These are phyloP conservation scores for Rousettus leschenaultii DNA, from an alignment of 2,113 vertebrate species.

Conservation along the genomic window DNA sequence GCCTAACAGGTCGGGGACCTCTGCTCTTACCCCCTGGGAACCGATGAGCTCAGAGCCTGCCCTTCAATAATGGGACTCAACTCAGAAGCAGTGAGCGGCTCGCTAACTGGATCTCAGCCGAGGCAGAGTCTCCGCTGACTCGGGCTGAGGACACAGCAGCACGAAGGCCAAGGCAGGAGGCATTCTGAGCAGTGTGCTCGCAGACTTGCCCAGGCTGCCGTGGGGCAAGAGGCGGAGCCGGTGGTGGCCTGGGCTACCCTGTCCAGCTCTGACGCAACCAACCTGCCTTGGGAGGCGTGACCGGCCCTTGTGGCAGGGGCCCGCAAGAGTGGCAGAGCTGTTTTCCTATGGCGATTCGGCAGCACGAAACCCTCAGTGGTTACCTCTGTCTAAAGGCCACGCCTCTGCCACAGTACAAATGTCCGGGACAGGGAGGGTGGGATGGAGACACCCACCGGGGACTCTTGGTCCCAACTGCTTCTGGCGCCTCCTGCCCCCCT, in stretches of 20 bases:
- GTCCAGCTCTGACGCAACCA: neutral
- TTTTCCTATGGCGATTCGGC: neutral
- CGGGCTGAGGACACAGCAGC: neutral
- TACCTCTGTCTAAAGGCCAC: neutral
- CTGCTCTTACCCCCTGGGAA: neutral
- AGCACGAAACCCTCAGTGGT: neutral
- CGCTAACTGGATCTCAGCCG: neutral
- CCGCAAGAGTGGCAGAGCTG: neutral
- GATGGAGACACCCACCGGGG: neutral
- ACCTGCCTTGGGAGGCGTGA: rapidly evolving
- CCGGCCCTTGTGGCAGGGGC: neutral
- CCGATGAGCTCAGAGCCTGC: neutral
- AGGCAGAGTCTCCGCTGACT: too few relatives aligned
- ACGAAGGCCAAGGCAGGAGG: neutral
- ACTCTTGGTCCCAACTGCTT: neutral
- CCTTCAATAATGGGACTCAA: neutral
- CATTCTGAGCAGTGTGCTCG: neutral
- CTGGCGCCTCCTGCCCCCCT: neutral
- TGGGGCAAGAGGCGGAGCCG: neutral
- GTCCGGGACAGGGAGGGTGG: neutral
- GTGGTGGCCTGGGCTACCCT: neutral
- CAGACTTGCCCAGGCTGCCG: neutral
- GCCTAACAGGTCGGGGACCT: too few relatives aligned
- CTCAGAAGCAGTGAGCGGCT: rapidly evolving
- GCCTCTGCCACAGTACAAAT: neutral